Conservation (phyloP, 64 coral and sea anemone genomes). For the Acropora tenuis region DNA sequence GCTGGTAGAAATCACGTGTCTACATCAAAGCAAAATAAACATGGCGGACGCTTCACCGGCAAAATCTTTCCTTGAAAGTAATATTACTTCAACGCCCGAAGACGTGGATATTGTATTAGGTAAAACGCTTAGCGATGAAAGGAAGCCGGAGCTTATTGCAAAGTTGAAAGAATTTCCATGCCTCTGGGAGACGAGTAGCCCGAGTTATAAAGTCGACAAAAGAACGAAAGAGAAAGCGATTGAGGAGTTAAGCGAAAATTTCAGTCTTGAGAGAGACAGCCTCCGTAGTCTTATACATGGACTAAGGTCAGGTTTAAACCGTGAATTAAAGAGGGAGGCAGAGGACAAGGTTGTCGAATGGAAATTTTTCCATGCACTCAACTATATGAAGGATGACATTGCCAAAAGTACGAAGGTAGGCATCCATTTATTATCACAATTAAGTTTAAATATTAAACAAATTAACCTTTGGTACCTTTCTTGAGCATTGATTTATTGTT, state of each 20-base stretch:
- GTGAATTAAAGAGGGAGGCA: background rate
- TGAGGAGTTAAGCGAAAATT: conserved; percentile 44
- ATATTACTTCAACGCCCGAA: too few species aligned
- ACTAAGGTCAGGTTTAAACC: conserved; percentile 50
- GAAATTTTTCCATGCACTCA: conserved; percentile 63
- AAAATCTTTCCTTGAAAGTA: too few species aligned
- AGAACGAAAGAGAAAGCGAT: conserved; percentile 25
- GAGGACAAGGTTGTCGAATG: background rate
- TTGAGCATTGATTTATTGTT: background rate
- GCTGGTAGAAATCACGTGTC: too few species aligned
- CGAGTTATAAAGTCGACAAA: background rate
- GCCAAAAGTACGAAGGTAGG: conserved; percentile 27
- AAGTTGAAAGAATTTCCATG: too few species aligned
- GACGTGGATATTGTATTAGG: too few species aligned
- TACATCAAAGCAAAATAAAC: too few species aligned
- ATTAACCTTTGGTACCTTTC: conserved; percentile 20
- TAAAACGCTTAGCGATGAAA: too few species aligned
- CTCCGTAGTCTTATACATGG: conserved; percentile 59
- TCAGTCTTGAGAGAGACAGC: conserved; percentile 11
- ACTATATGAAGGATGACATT: conserved; percentile 72
- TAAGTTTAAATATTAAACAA: background rate
- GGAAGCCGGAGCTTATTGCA: too few species aligned
- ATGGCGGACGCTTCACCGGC: too few species aligned
- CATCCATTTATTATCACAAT: background rate
- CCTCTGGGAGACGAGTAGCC: conserved; percentile 1